phyloP scores from a whole-genome alignment of 2,888 invertebrate species.

The Artemia sinica region DNA sequence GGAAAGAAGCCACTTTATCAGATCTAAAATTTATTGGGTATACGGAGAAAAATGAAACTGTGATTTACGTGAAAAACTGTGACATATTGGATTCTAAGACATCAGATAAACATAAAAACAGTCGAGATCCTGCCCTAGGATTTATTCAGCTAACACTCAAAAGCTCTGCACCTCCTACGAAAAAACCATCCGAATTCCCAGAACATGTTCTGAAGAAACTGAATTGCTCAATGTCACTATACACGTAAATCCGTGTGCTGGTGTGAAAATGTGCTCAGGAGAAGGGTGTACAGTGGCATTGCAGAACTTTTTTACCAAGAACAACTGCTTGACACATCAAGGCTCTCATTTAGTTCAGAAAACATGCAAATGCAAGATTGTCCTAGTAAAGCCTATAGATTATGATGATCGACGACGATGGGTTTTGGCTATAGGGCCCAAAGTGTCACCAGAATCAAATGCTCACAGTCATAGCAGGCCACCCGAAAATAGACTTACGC shows the following conservation, averaged over 20 bases:
- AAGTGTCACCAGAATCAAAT: background rate
- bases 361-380: background rate
- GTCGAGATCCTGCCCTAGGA: too few relatives aligned
- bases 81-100: too few relatives aligned
- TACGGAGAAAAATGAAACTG: too few relatives aligned
- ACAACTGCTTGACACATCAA: background rate
- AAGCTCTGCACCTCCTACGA: too few relatives aligned
- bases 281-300: background rate
- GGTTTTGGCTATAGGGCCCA: background rate
- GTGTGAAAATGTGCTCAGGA: background rate
- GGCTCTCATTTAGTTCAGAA: background rate
- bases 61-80: too few relatives aligned
- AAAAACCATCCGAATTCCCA: too few relatives aligned
- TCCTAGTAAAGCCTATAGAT: background rate
- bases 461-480: background rate
- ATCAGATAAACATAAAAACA: too few relatives aligned
- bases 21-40: too few relatives aligned
- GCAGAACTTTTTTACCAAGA: background rate
- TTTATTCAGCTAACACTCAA: too few relatives aligned
- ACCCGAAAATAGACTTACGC: background rate
- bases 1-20: too few relatives aligned
- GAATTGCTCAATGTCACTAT: too few relatives aligned
- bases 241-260: background rate
- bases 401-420: background rate
- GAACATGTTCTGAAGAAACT: too few relatives aligned